Evolutionary conservation across 1,140 invertebrate genomes (phyloP).

Genomic region (Calosoma granatense): DNA sequence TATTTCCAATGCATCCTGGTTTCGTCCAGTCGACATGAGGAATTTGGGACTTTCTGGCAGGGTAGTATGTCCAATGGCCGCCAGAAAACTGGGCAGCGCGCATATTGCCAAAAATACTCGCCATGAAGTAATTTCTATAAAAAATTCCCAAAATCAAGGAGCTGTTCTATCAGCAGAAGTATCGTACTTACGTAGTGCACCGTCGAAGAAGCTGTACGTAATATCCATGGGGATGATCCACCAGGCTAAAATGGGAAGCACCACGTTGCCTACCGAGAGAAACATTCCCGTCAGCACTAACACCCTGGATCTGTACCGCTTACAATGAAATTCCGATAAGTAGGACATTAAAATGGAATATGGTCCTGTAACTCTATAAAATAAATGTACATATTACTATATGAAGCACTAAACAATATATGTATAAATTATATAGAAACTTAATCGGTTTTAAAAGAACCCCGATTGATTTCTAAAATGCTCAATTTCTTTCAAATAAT

Average conservation of each 20-base stretch:
- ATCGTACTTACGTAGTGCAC: slow-evolving; percentile 30
- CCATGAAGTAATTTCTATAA: slow-evolving; percentile 52
- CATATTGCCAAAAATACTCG: slow-evolving; percentile 56
- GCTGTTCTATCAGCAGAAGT: too few species aligned
- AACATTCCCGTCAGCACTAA: slow-evolving; percentile 46
- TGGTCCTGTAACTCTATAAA: slow-evolving; percentile 53
- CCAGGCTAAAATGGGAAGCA: slow-evolving; percentile 46
- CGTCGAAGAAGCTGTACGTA: slow-evolving; percentile 30
- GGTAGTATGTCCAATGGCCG: slow-evolving; percentile 47
- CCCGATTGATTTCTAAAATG: neutral
- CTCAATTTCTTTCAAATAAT: neutral
- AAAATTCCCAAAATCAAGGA: slow-evolving; percentile 15
- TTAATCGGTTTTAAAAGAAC: neutral
- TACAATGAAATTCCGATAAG: slow-evolving; percentile 50
- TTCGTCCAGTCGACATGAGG: slow-evolving; percentile 58
- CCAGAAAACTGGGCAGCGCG: slow-evolving; percentile 51
- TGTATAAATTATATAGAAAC: slow-evolving; percentile 17
- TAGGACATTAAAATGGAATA: slow-evolving; percentile 55
- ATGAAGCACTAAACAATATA: neutral
- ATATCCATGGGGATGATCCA: slow-evolving; percentile 36
- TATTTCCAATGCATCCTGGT: slow-evolving; percentile 51
- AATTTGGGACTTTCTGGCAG: slow-evolving; percentile 76
- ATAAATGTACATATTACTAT: neutral
- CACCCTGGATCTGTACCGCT: slow-evolving; percentile 45
- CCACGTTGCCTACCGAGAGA: slow-evolving; percentile 42